These are phyloP conservation scores for Momotus momota DNA, from an alignment of 2,797 vertebrate genomes.

Conservation along the genomic window DNA sequence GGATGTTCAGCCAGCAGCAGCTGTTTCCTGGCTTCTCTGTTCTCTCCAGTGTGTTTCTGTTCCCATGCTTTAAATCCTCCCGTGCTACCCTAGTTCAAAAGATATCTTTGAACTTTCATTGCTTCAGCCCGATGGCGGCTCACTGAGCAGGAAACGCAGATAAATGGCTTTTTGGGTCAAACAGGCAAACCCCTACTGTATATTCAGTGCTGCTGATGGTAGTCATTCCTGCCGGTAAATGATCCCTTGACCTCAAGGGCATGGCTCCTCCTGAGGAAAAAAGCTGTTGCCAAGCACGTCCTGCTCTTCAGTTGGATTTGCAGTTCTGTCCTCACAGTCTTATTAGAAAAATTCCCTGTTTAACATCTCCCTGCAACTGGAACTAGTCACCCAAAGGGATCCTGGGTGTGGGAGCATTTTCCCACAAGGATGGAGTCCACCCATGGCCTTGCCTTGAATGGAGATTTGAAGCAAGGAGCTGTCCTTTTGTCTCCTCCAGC, in stretches of 20 bases:
- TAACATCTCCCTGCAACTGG: neutral
- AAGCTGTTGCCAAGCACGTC: neutral
- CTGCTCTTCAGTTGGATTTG: neutral
- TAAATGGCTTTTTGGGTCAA: constrained; percentile 54
- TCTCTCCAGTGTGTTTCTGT: constrained; percentile 33
- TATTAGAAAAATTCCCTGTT: neutral
- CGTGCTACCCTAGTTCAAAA: constrained; percentile 46
- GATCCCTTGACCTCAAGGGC: neutral
- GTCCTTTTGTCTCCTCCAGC: neutral
- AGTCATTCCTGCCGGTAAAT: neutral
- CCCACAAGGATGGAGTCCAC: neutral
- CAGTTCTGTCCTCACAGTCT: neutral
- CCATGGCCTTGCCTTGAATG: neutral
- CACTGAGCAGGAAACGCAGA: constrained; percentile 64
- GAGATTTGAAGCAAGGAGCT: neutral
- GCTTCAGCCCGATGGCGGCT: constrained; percentile 40
- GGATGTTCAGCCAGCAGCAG: constrained; percentile 51
- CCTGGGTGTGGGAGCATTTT: fast-evolving
- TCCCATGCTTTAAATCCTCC: constrained; percentile 60
- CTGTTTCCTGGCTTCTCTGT: constrained; percentile 53
- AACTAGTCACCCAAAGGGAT: neutral
- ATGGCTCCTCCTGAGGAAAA: neutral
- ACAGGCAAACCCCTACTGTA: neutral
- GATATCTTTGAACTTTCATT: constrained; percentile 71
- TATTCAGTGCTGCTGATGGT: constrained; percentile 26